Base-by-base conservation (phyloP, 2,797 vertebrate species). In the Margarornis squamiger region DNA sequence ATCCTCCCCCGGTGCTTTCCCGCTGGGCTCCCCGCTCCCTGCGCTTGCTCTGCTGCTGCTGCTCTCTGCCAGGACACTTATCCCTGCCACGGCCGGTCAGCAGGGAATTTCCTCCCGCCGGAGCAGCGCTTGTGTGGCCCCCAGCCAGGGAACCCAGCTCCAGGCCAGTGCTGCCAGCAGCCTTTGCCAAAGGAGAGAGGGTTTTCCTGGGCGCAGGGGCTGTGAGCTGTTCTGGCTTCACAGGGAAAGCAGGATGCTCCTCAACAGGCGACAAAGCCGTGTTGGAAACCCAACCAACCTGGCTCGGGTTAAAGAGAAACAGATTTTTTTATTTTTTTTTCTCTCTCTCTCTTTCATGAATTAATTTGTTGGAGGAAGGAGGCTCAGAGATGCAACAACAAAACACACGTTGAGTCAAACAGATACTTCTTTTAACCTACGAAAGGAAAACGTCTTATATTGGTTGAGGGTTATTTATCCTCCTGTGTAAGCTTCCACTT, bases 201-300 rank as follows among this genome's bases (percentile, higher is more conserved):
- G 86, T 20, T 93, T 92, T 95, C 92, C 88, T 92, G 93, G 93
- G 88, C 2, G 7, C 51, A 54, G 65, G 82, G 72, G 82, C 57
- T 88, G 62, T 0, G 4, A 29, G 51, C 21, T 0, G 2, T 54
- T 67, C 20, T 0, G 4, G n/a, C 43, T 65, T 23, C 0, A 0
- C 15, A 5, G 59, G 38, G 49, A 38, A 73, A 78, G 34, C 18
- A 93, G 15, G 74, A 81, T 72, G 71, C 63, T 92, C 36, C 86
- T 29, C 0, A 1, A 45, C 71, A 61, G 36, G 20, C 39, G 55
- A 45, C 88, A 91, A 54, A 91, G 15, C 1, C 1, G 0, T 17
- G 21, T 66, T 34, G 59, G 70, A 95, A 96, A 59, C 15, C n/a
- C 43, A 76, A 24, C 6, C 46, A 48, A 55, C 14, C 29, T 8